Conservation (phyloP, 2,113 vertebrate genomes). For the Heptranchias perlo region DNA sequence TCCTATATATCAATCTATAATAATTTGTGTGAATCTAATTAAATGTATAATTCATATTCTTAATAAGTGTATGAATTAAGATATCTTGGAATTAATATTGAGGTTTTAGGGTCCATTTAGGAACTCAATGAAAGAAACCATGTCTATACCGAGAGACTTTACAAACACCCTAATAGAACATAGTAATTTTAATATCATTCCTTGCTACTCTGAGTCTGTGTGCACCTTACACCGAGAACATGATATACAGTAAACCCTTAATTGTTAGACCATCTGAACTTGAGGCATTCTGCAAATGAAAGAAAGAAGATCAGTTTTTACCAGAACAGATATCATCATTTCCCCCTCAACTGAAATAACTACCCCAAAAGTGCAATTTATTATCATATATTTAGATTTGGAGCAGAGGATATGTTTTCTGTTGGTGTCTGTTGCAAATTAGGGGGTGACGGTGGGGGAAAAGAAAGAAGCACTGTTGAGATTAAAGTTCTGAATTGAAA, state of each 20-base stretch:
- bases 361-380: neutral
- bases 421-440: neutral
- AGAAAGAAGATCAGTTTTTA: neutral
- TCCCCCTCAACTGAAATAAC: neutral
- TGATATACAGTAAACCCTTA: neutral
- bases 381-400: neutral
- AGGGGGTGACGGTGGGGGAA: neutral
- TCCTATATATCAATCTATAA: too few species aligned
- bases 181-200: neutral
- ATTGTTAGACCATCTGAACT: neutral
- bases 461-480: neutral
- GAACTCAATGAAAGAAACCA: too few species aligned
- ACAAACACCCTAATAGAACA: neutral
- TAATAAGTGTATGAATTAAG: too few species aligned
- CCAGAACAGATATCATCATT: neutral
- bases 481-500: neutral
- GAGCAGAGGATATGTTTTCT: neutral
- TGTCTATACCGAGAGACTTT: neutral
- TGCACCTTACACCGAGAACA: neutral
- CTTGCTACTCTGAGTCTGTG: neutral
- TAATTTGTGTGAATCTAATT: too few species aligned
- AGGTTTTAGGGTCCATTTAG: too few species aligned
- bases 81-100: too few species aligned
- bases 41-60: too few species aligned
- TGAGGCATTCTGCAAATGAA: neutral